Base-by-base conservation (phyloP, 92 coral and sea anemone genomes). In the Desmophyllum pertusum region DNA sequence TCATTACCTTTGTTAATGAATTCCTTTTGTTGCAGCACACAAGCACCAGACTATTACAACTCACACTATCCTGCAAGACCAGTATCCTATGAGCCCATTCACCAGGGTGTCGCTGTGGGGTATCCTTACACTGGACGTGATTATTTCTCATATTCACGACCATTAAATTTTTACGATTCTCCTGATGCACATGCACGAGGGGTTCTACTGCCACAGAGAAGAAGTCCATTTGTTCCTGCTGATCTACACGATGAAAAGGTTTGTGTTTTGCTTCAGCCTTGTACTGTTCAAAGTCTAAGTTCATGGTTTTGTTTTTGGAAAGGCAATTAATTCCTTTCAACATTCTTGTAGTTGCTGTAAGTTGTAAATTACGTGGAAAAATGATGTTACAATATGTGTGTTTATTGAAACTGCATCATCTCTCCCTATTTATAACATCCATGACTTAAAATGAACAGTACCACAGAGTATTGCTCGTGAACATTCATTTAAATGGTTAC, bases 171-270 rank as follows among this genome's bases (percentile, higher is more conserved):
- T 66, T 63, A 40, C 31, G 71, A 63, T 7, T 8, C 72, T 40
- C 37, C 57, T n/a, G 72, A 41, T 6, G 35, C 35, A 21, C n/a
- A 25, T 25, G 70, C 53, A 6, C 43, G 77, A 43, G 83, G 81
- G 15, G 53, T 69, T 37, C 11, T 88, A 74, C 46, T 69, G 84
- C 41, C 81, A 25, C 78, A 73, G 77, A 23, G 88, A 78, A 93
- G 97, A 70, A 85, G 91, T 45, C 97, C 97, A 8, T 93, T 81
- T 69, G 88, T 93, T 39, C 97, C 94, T 38, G 79, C 87, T 61
- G 97, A 90, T 8, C 29, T 66, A 9, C 9, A 6, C 18, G 86
- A 82, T 72, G 86, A 83, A 40, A 50, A 50, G 74, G 84, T 80
- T 46, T 39, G 84, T 80, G 37, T 57, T 10, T 57, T 45, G 51